Evolutionary conservation across 1,140 invertebrate species (phyloP).

Genomic region (Orius insidiosus): DNA sequence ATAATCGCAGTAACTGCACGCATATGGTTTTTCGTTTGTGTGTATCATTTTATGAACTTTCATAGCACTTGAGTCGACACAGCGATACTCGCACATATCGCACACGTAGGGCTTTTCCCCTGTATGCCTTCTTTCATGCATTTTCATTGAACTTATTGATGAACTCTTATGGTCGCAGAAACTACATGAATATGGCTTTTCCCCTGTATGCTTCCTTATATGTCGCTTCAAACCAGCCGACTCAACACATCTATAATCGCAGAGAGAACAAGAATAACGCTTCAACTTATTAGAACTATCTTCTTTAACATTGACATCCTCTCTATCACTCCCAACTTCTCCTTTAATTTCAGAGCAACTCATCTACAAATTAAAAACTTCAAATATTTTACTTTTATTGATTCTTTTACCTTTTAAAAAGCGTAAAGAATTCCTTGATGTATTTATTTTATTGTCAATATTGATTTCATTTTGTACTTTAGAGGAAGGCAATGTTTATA

Average conservation of each 20-base stretch:
- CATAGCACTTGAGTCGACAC: neutral
- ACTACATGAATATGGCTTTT: conserved; percentile 1
- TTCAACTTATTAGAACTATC: neutral
- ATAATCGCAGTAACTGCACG: conserved; percentile 20
- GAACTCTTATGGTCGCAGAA: too few relatives aligned
- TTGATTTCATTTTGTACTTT: too few relatives aligned
- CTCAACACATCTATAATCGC: neutral
- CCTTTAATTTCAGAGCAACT: too few relatives aligned
- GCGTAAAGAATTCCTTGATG: too few relatives aligned
- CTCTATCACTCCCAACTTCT: too few relatives aligned
- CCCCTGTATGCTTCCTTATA: neutral
- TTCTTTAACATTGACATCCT: too few relatives aligned
- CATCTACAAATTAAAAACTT: too few relatives aligned
- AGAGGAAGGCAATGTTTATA: too few relatives aligned
- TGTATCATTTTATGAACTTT: conserved; percentile 7
- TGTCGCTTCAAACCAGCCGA: neutral
- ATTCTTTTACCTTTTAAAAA: too few relatives aligned
- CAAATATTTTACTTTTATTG: too few relatives aligned
- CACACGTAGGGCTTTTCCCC: conserved; percentile 20
- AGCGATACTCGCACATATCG: conserved; percentile 1
- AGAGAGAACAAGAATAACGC: neutral
- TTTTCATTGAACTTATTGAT: conserved; percentile 10
- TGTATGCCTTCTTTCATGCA: conserved; percentile 19
- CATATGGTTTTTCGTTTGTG: conserved; percentile 6
- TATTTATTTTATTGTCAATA: too few relatives aligned